phyloP scores from a whole-genome alignment of 2,113 vertebrate genomes.

The Myiagra hebetior region DNA sequence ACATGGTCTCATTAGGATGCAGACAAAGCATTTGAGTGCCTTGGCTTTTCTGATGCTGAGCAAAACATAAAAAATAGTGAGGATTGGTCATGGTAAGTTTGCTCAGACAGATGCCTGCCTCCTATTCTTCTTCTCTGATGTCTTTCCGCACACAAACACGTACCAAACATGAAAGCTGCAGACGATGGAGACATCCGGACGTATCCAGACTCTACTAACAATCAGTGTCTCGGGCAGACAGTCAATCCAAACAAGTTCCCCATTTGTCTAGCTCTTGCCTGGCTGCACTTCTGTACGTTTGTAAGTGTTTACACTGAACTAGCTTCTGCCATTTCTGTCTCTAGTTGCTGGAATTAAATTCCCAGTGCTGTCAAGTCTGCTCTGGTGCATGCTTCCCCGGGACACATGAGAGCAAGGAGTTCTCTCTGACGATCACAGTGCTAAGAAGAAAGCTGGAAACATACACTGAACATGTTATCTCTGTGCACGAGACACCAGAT shows the following conservation, averaged over 20 bases:
- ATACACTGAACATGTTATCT: conserved; percentile 19
- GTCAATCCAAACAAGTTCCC: conserved; percentile 67
- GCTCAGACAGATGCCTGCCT: background rate
- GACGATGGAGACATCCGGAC: conserved; percentile 55
- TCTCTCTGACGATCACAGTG: background rate
- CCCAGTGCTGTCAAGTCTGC: conserved; percentile 45
- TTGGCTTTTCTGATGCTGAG: background rate
- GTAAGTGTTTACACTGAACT: conserved; percentile 63
- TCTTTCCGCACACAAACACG: conserved; percentile 35
- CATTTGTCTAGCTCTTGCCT: conserved; percentile 66
- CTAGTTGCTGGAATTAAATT: conserved; percentile 53
- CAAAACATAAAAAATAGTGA: background rate
- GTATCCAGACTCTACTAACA: conserved; percentile 66
- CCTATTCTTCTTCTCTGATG: conserved; percentile 51
- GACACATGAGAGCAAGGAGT: background rate
- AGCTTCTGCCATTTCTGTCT: conserved; percentile 65
- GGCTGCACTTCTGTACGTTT: conserved; percentile 65
- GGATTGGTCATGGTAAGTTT: conserved; percentile 16
- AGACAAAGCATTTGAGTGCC: background rate
- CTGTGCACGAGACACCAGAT: background rate
- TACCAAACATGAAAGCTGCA: conserved; percentile 60
- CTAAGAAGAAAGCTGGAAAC: conserved; percentile 33
- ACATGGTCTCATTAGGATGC: background rate
- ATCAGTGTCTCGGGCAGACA: conserved; percentile 67
- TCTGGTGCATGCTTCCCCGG: background rate